A percentile compares a stretch with the other conserved stretches of the same genome.
Evolutionary conservation across 2,113 vertebrate genomes (phyloP).

Genomic region (Raja brachyura): DNA sequence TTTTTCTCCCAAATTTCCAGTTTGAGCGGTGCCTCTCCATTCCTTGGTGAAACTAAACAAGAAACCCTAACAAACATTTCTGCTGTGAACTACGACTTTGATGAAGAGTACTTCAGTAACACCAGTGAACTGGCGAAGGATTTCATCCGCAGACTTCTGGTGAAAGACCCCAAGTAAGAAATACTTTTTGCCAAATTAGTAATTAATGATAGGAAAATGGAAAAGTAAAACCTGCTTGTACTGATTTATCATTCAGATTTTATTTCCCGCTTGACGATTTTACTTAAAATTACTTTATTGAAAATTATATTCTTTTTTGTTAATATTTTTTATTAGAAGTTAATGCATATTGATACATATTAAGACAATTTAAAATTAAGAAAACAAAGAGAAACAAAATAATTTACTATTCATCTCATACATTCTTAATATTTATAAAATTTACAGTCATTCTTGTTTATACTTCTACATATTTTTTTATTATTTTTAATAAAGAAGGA

Average conservation of each 20-base stretch:
- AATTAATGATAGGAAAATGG: neutral
- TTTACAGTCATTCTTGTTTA: too few relatives aligned
- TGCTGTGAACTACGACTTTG: constrained; percentile 90
- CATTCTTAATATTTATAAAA: too few relatives aligned
- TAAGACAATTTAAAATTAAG: too few relatives aligned
- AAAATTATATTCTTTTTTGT: neutral
- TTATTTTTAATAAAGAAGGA: too few relatives aligned
- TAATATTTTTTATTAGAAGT: too few relatives aligned
- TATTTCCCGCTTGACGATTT: neutral
- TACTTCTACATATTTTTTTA: too few relatives aligned
- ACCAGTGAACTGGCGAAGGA: constrained; percentile 96
- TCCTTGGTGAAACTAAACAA: constrained; percentile 92
- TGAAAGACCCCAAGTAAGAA: constrained; percentile 91
- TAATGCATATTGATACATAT: too few relatives aligned
- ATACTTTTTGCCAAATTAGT: neutral
- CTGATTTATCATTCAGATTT: neutral
- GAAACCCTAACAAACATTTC: constrained; percentile 96
- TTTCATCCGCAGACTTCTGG: constrained; percentile 88
- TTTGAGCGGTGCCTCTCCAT: constrained; percentile 84
- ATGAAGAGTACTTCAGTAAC: constrained; percentile 92
- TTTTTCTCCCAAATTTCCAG: constrained; percentile 49
- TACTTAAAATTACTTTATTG: neutral
- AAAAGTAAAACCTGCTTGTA: neutral
- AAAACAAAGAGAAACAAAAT: too few relatives aligned
- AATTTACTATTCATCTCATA: too few relatives aligned